A percentile compares a stretch with the other conserved stretches of the same genome.
Conservation (phyloP, 37 sponge, comb jelly and placozoan genomes). For the Cladorhizidae sp. region DNA sequence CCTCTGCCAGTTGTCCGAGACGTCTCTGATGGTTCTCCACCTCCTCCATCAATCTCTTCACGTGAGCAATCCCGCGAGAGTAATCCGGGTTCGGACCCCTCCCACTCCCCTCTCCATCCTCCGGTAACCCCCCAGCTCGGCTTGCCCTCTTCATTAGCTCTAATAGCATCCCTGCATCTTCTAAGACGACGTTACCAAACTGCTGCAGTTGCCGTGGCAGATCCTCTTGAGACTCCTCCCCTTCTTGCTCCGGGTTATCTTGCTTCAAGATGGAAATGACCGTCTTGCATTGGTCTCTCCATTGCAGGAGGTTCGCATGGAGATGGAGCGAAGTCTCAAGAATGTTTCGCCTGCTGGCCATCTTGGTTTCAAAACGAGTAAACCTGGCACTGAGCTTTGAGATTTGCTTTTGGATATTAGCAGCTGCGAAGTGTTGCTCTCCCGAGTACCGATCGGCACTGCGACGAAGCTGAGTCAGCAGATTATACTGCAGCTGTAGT, state of each 20-base stretch:
- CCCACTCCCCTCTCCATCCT: not conserved
- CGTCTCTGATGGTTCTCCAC: conserved; percentile 41
- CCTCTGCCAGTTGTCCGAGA: conserved; percentile 57
- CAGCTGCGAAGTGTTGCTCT: conserved; percentile 56
- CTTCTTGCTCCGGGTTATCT: not conserved
- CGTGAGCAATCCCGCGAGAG: conserved; percentile 25
- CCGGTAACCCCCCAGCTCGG: not conserved
- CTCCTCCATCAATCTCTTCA: conserved; percentile 21
- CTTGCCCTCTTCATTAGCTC: conserved; percentile 13
- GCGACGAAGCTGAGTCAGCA: conserved; percentile 72
- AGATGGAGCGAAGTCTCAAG: conserved; percentile 35
- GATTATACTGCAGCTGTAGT: conserved; percentile 20
- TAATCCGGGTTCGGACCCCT: conserved; percentile 17
- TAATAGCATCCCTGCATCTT: conserved; percentile 14
- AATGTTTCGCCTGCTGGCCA: conserved; percentile 38
- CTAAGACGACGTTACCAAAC: not conserved
- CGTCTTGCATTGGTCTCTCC: conserved; percentile 20
- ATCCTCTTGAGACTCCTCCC: not conserved
- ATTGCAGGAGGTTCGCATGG: conserved; percentile 29
- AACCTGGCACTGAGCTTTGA: conserved; percentile 56
- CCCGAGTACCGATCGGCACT: conserved; percentile 67
- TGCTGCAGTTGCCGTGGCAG: conserved; percentile 21
- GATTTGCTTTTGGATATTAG: conserved; percentile 44
- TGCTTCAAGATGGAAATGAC: conserved; percentile 8
- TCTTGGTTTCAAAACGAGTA: conserved; percentile 36